Evolutionary conservation across 2,888 invertebrate species (phyloP).

Genomic region (Lepeophtheirus nordmannii): DNA sequence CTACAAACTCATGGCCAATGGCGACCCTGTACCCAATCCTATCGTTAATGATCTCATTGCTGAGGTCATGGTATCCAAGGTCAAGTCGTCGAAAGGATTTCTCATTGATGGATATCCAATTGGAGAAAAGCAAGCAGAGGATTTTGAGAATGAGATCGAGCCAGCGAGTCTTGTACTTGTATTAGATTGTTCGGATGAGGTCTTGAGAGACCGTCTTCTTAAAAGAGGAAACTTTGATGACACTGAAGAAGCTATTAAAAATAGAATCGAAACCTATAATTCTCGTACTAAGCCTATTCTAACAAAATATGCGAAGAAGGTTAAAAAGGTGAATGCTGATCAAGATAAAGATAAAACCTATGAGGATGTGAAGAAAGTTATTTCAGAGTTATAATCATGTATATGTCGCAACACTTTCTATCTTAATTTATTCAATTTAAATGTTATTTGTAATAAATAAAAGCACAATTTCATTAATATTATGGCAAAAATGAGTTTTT

Average conservation of each 20-base stretch:
- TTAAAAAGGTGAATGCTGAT: constrained; percentile 33
- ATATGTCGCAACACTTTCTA: too few relatives aligned
- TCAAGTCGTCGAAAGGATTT: constrained; percentile 35
- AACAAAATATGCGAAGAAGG: constrained; percentile 36
- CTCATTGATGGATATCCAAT: constrained; percentile 43
- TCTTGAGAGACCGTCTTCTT: constrained; percentile 36
- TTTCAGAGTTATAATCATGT: neutral
- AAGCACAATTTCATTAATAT: too few relatives aligned
- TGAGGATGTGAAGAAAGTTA: constrained; percentile 12
- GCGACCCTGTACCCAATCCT: constrained; percentile 38
- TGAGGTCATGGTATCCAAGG: constrained; percentile 35
- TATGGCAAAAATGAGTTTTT: too few relatives aligned
- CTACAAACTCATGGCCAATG: constrained; percentile 37
- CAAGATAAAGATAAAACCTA: constrained; percentile 1
- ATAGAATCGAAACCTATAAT: constrained; percentile 40
- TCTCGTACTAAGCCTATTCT: constrained; percentile 40
- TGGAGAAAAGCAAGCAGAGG: constrained; percentile 38
- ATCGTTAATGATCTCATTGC: constrained; percentile 38
- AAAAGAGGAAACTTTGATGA: constrained; percentile 42
- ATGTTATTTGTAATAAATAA: neutral
- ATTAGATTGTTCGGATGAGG: constrained; percentile 6
- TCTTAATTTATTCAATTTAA: too few relatives aligned
- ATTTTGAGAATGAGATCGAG: constrained; percentile 39
- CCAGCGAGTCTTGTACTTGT: neutral
- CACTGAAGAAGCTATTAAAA: constrained; percentile 41